Evolutionary conservation across 2,797 vertebrate genomes (phyloP).

Genomic region (Sparidentex hasta): DNA sequence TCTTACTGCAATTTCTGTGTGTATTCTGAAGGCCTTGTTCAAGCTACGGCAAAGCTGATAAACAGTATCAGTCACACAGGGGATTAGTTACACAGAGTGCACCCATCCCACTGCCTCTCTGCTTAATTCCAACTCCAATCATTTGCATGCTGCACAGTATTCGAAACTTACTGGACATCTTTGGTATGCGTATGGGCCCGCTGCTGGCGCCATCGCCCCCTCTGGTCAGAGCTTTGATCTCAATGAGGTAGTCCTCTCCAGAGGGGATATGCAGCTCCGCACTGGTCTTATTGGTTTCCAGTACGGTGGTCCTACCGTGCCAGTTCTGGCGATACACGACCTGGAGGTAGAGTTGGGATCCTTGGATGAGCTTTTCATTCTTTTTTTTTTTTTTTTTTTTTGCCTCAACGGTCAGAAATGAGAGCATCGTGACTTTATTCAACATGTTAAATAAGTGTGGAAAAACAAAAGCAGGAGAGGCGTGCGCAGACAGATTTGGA

Average conservation of each 20-base stretch:
- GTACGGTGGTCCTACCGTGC: slow-evolving; percentile 84
- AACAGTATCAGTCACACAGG: slow-evolving; percentile 58
- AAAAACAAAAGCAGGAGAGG: background rate
- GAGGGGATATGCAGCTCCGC: slow-evolving; percentile 89
- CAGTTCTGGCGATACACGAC: slow-evolving; percentile 92
- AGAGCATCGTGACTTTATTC: background rate
- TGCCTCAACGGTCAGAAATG: background rate
- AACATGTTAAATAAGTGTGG: background rate
- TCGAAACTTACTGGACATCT: slow-evolving; percentile 89
- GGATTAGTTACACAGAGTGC: slow-evolving; percentile 62
- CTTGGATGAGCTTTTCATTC: background rate
- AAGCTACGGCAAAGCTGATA: slow-evolving; percentile 48
- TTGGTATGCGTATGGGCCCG: slow-evolving; percentile 92
- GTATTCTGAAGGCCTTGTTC: slow-evolving; percentile 43
- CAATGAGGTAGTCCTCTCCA: slow-evolving; percentile 91
- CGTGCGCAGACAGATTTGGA: slow-evolving; percentile 20
- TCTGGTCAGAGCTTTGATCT: slow-evolving; percentile 90
- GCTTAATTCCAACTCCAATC: slow-evolving; percentile 47
- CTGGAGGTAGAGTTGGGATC: slow-evolving; percentile 67
- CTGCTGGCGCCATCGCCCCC: slow-evolving; percentile 93
- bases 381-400: background rate
- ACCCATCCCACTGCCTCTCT: slow-evolving; percentile 41
- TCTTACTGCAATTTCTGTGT: slow-evolving; percentile 29
- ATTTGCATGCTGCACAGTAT: slow-evolving; percentile 46
- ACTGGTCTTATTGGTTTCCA: slow-evolving; percentile 92